phyloP scores from a whole-genome alignment of 1,140 invertebrate genomes.

The Maconellicoccus hirsutus region DNA sequence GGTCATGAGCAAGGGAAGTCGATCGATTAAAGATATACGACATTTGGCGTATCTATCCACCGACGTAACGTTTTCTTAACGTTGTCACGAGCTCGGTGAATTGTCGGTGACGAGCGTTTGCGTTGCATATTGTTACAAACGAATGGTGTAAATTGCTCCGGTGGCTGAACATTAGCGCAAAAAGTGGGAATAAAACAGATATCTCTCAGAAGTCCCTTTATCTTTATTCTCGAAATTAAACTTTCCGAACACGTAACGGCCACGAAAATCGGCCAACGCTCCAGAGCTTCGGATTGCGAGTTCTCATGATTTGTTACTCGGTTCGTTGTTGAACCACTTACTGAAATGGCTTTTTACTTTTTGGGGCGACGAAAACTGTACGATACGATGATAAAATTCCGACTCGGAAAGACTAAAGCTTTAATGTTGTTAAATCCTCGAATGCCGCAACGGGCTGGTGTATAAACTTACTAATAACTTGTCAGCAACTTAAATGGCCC shows the following conservation, averaged over 20 bases:
- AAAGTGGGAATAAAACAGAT: not conserved
- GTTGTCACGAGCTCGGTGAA: no score
- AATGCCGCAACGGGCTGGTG: not conserved
- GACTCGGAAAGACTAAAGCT: not conserved
- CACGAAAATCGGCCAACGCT: not conserved
- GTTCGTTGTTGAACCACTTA: not conserved
- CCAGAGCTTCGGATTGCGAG: not conserved
- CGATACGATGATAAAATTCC: not conserved
- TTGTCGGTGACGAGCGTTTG: no score
- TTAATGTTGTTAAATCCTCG: not conserved
- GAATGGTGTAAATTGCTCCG: not conserved
- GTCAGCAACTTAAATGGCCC: not conserved
- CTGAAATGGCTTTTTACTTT: not conserved
- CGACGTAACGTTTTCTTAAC: no score
- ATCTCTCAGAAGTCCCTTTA: not conserved
- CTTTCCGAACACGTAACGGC: constrained; percentile 6
- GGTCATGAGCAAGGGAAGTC: no score
- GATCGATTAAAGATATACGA: no score
- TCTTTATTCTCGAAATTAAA: constrained; percentile 2
- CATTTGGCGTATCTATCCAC: no score
- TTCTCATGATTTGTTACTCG: not conserved
- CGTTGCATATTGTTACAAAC: not conserved
- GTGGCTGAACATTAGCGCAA: not conserved
- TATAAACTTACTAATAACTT: not conserved
- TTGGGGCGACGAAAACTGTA: not conserved